Base-by-base conservation (phyloP, 2,888 invertebrate genomes). In the Drosophila meridiana region DNA sequence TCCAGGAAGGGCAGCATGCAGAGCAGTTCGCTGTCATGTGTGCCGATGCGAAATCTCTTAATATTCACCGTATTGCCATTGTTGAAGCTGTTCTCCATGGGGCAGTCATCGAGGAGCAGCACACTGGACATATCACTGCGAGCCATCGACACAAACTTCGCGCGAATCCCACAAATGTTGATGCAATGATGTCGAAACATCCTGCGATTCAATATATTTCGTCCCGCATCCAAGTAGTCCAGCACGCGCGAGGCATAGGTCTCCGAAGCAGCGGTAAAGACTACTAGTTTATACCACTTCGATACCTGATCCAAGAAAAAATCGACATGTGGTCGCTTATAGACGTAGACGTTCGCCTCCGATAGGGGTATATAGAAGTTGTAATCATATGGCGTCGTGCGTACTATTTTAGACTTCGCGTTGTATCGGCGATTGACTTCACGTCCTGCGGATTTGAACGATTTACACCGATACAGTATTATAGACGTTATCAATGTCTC, bases 281-380 rank as follows among this genome's bases (percentile, higher is more conserved):
- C 26, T 0, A 56, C 43, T 7, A 86, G 3, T 13, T 80, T 38
- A 14, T 78, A 86, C 85, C 85, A 85, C 42, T 66, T 7, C 6
- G 76, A 52, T 0, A 85, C 83, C 0, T 55, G 50, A 26, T 86
- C 60, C 7, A 85, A 43, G 45, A 85, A 85, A 6, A 43, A 48
- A 13, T 85, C 83, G 1, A 85, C 60, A 59, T 83, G 50, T 0
- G 84, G 84, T 0, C 84, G 82, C 32, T 85, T 83, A 13, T 72
- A 82, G 6, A 84, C 76, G 7, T 38, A 63, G 53, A 80, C 55
- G 0, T 1, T 47, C 9, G 20, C 38, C 1, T 28, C 14, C 0
- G 6, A 26, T 0, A 0, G 1, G 7, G 40, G 40, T 40, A 73
- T 2, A 1, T 3, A 0, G 20, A 83, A 76, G 2, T 4, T 14